Conservation (phyloP, 2,888 invertebrate genomes). For the Caenorhabditis uteleia region DNA sequence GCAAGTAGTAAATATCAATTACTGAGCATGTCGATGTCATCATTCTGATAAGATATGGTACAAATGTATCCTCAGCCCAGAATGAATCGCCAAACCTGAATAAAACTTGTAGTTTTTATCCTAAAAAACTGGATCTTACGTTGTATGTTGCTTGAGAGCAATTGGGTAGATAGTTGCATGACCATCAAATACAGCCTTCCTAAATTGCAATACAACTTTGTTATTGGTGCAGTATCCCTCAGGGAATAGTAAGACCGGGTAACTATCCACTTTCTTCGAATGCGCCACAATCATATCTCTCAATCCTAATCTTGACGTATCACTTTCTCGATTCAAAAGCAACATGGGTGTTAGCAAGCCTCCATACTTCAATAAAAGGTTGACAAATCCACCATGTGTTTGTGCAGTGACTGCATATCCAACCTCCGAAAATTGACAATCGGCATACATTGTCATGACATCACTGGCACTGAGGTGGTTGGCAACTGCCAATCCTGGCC, state of each 20-base stretch:
- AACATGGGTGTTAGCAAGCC: conserved; percentile 42
- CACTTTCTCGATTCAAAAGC: conserved; percentile 35
- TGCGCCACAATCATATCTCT: conserved; percentile 16
- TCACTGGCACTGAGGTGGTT: conserved; percentile 63
- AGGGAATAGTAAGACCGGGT: conserved; percentile 61
- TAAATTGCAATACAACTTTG: conserved; percentile 44
- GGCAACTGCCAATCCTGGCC: conserved; percentile 58
- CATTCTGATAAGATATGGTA: conserved; percentile 44
- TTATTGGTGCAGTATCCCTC: conserved; percentile 62
- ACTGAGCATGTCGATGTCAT: conserved; percentile 46
- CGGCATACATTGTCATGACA: conserved; percentile 59
- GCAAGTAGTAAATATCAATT: conserved; percentile 40
- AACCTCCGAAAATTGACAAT: conserved; percentile 44
- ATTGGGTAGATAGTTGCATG: conserved; percentile 44
- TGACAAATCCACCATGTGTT: conserved; percentile 49
- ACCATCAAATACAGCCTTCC: conserved; percentile 50
- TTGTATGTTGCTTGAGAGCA: conserved; percentile 38
- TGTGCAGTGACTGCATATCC: conserved; percentile 62
- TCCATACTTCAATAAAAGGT: conserved; percentile 50
- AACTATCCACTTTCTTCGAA: conserved; percentile 10
- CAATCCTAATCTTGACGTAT: conserved; percentile 11
- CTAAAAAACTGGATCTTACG: conserved; percentile 10
- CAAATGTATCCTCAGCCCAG: conserved; percentile 48
- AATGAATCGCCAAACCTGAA: conserved; percentile 48
- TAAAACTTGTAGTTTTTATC: not conserved